These are phyloP conservation scores for Hoplostethus atlanticus DNA, from an alignment of 2,797 vertebrate species.

Conservation along the genomic window DNA sequence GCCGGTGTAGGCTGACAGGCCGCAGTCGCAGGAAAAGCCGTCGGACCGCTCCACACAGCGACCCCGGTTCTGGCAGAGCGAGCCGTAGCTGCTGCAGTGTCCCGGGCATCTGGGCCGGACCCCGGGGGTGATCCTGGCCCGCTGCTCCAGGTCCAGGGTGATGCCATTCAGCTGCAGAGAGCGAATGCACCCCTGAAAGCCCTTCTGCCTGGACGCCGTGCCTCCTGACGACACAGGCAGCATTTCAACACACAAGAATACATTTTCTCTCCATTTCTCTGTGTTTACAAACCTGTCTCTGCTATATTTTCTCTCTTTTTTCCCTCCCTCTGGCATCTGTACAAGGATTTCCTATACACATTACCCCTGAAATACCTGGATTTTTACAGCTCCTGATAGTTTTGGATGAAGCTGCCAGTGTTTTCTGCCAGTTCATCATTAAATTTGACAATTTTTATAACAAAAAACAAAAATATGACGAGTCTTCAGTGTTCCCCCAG, in stretches of 20 bases:
- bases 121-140: constrained; percentile 92
- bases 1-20: constrained; percentile 86
- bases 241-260: neutral
- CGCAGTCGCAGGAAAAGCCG: constrained; percentile 92
- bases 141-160: constrained; percentile 90
- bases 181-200: constrained; percentile 93
- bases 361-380: too few species aligned
- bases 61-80: constrained; percentile 89
- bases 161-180: constrained; percentile 91
- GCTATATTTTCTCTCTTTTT: too few species aligned
- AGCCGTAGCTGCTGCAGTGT: constrained; percentile 94
- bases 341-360: too few species aligned
- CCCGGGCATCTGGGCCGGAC: constrained; percentile 93
- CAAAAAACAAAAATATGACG: too few species aligned
- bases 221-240: constrained; percentile 84
- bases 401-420: too few species aligned
- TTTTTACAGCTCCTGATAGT: too few species aligned
- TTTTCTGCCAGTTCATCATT: too few species aligned
- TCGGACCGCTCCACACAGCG: constrained; percentile 87
- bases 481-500: too few species aligned
- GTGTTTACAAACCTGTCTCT: too few species aligned
- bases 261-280: neutral
- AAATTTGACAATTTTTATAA: too few species aligned
- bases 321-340: too few species aligned
- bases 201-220: constrained; percentile 94